Percentiles rank a stretch among this genome's conserved stretches.
These are phyloP conservation scores for Hanleya hanleyi DNA, from an alignment of 2,888 invertebrate species.

Conservation along the genomic window DNA sequence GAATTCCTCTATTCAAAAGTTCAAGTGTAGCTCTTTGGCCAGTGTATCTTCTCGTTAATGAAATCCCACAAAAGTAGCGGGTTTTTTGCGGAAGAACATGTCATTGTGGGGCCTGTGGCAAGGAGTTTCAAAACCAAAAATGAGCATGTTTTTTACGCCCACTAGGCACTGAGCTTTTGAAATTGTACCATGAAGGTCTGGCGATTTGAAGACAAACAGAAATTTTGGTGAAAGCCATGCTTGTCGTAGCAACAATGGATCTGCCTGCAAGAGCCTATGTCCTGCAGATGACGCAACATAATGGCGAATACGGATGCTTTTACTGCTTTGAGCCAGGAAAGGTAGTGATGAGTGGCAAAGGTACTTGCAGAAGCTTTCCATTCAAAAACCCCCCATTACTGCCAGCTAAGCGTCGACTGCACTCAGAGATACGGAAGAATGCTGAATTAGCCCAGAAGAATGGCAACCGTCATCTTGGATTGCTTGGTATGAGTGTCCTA, in stretches of 20 bases:
- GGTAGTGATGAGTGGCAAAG: conserved; percentile 29
- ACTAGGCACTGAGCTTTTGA: conserved; percentile 24
- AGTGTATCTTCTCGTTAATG: conserved; percentile 31
- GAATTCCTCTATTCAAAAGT: conserved; percentile 33
- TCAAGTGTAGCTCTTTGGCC: conserved; percentile 34
- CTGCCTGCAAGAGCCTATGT: conserved; percentile 36
- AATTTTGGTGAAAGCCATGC: conserved; percentile 22
- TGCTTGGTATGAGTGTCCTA: conserved; percentile 26
- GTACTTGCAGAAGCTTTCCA: conserved; percentile 26
- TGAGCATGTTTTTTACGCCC: conserved; percentile 33
- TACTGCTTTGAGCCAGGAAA: conserved; percentile 29
- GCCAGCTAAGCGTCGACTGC: background rate
- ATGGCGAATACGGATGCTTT: conserved; percentile 34
- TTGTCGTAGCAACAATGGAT: conserved; percentile 34
- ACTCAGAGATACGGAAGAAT: background rate
- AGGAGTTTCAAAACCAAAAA: conserved; percentile 34
- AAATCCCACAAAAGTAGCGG: conserved; percentile 26
- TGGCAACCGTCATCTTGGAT: conserved; percentile 23
- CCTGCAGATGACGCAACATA: conserved; percentile 36
- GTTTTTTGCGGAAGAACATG: conserved; percentile 28
- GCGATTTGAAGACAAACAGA: conserved; percentile 8
- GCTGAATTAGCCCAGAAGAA: conserved; percentile 12
- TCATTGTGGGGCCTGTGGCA: conserved; percentile 29
- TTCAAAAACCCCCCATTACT: background rate
- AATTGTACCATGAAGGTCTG: conserved; percentile 19